phyloP scores from a whole-genome alignment of 1,140 invertebrate species.

The Plectrocnemia conspersa region DNA sequence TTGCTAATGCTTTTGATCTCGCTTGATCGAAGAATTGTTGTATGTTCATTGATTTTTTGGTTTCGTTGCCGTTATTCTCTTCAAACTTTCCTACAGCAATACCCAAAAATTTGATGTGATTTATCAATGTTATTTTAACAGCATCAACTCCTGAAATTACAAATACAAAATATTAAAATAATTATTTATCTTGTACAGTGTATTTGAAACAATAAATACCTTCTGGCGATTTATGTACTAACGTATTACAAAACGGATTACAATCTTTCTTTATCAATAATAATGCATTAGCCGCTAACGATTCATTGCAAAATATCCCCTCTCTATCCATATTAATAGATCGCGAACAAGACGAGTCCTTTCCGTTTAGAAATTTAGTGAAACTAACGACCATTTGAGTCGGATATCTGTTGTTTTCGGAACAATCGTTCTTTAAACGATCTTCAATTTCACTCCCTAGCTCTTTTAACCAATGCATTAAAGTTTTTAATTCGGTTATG shows the following conservation, averaged over 20 bases:
- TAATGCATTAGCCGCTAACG: slow-evolving; percentile 54
- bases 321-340: slow-evolving; percentile 37
- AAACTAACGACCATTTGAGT: slow-evolving; percentile 62
- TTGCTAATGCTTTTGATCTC: slow-evolving; percentile 3
- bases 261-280: slow-evolving; percentile 58
- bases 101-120: slow-evolving; percentile 65
- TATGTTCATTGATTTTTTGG: slow-evolving; percentile 57
- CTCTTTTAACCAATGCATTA: slow-evolving; percentile 77
- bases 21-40: slow-evolving; percentile 52
- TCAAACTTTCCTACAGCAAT: slow-evolving; percentile 77
- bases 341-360: slow-evolving; percentile 57
- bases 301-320: slow-evolving; percentile 55
- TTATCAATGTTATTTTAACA: slow-evolving; percentile 39
- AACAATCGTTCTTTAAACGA: slow-evolving; percentile 74
- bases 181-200: not conserved
- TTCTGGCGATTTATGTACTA: not conserved
- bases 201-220: not conserved
- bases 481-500: slow-evolving; percentile 65
- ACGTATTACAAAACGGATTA: slow-evolving; percentile 39
- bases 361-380: slow-evolving; percentile 54
- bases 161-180: not conserved
- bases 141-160: slow-evolving; percentile 38
- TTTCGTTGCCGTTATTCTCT: slow-evolving; percentile 46
- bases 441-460: slow-evolving; percentile 79
- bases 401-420: slow-evolving; percentile 64